Percentiles rank a stretch among this genome's conserved stretches.
phyloP scores from a whole-genome alignment of 2,113 vertebrate species.

The Dolichallabes microphthalmus region DNA sequence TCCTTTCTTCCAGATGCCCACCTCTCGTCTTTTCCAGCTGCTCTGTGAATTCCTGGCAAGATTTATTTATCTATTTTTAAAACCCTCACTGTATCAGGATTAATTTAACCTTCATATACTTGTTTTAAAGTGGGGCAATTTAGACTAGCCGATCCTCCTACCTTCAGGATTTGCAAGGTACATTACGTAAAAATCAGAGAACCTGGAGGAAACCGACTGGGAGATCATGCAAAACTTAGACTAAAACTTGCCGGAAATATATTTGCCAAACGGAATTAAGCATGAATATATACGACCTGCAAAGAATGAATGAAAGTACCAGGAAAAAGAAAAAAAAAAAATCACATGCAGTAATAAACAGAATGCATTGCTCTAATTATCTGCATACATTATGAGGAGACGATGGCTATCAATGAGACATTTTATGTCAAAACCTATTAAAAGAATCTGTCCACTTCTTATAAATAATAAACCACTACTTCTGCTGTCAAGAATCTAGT shows the following conservation, averaged over 20 bases:
- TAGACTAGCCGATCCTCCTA: no score
- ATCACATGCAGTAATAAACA: background rate
- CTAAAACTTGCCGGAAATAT: background rate
- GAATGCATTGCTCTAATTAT: background rate
- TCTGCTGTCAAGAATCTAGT: background rate
- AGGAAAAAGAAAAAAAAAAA: background rate
- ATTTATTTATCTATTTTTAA: background rate
- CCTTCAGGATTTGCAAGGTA: background rate
- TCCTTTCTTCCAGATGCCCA: background rate
- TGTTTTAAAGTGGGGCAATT: no score
- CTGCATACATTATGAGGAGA: background rate
- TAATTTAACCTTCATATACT: background rate
- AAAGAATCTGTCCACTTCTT: background rate
- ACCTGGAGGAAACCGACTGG: background rate
- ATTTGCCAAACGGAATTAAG: background rate
- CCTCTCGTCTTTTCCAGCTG: background rate
- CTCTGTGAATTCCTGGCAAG: background rate
- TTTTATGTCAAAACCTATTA: background rate
- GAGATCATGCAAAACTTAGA: background rate
- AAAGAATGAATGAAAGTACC: background rate
- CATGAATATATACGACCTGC: background rate
- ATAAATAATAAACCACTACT: background rate
- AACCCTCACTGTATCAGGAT: background rate
- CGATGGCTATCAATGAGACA: background rate
- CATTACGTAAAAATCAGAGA: background rate